Percentiles rank a stretch among this genome's conserved stretches.
Conservation (phyloP, 2,888 invertebrate species). For the Mythimna loreyi region DNA sequence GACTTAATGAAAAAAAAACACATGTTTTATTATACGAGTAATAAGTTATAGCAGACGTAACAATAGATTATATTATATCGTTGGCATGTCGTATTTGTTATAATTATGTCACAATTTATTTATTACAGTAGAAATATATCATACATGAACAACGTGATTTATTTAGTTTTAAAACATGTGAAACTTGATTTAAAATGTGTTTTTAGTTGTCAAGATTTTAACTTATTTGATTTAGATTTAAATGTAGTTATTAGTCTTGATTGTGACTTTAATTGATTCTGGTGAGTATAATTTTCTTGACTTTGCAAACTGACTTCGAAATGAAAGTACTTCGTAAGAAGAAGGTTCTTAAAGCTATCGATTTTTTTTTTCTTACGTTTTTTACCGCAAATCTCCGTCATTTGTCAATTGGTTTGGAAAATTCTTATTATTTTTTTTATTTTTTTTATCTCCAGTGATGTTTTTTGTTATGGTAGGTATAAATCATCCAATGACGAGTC, state of each 20-base stretch:
- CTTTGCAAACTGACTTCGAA: too few species aligned
- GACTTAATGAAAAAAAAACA: slow-evolving; percentile 3
- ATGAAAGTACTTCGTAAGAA: too few species aligned
- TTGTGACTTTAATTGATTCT: not conserved
- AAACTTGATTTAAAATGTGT: slow-evolving; percentile 4
- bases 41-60: slow-evolving; percentile 4
- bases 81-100: slow-evolving; percentile 22
- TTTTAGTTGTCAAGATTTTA: not conserved
- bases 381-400: too few species aligned
- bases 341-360: too few species aligned
- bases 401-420: too few species aligned
- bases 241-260: not conserved
- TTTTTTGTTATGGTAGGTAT: too few species aligned
- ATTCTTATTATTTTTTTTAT: too few species aligned
- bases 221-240: not conserved
- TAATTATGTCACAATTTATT: slow-evolving; percentile 9
- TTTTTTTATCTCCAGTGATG: too few species aligned
- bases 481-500: too few species aligned
- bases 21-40: not conserved
- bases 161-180: not conserved
- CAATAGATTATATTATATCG: slow-evolving; percentile 9
- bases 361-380: too few species aligned
- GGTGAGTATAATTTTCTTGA: too few species aligned
- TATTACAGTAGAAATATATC: slow-evolving; percentile 4
- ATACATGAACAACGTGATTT: slow-evolving; percentile 2